phyloP scores from a whole-genome alignment of 2,797 vertebrate species.

The Schizopygopsis malacanthus region DNA sequence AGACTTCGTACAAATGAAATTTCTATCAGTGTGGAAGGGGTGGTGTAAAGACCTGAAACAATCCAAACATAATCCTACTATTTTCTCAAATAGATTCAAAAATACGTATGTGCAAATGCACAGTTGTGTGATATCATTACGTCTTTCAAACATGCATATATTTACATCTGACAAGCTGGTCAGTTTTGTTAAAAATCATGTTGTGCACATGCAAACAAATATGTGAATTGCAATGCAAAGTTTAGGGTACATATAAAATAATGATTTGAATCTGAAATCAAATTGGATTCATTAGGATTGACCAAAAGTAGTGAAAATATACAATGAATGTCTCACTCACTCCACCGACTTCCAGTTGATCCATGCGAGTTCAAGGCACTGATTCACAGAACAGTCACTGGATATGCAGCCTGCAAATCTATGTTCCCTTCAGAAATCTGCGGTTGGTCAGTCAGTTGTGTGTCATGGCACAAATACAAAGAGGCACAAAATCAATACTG shows the following conservation, averaged over 20 bases:
- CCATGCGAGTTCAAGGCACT: background rate
- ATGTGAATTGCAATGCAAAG: background rate
- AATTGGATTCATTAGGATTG: background rate
- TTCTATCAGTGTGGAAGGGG: background rate
- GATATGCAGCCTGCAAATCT: background rate
- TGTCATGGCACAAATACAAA: background rate
- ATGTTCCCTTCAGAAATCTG: background rate
- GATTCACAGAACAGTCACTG: background rate
- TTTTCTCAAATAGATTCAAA: background rate
- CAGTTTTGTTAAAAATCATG: background rate
- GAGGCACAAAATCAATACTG: slow-evolving; percentile 3
- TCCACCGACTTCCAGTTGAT: background rate
- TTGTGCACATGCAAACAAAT: background rate
- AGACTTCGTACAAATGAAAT: background rate
- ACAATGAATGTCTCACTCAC: background rate
- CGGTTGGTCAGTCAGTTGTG: background rate
- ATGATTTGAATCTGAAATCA: background rate
- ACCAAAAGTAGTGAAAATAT: background rate
- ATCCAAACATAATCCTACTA: background rate
- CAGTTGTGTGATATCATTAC: background rate
- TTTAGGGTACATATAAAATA: background rate
- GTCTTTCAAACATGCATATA: background rate
- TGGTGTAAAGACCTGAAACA: background rate
- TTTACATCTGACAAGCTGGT: background rate
- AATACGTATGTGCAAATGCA: background rate